Evolutionary conservation across 2,888 invertebrate species (phyloP), one percentile per base, ranked within the genome.

Genomic region (Rapana venosa): DNA sequence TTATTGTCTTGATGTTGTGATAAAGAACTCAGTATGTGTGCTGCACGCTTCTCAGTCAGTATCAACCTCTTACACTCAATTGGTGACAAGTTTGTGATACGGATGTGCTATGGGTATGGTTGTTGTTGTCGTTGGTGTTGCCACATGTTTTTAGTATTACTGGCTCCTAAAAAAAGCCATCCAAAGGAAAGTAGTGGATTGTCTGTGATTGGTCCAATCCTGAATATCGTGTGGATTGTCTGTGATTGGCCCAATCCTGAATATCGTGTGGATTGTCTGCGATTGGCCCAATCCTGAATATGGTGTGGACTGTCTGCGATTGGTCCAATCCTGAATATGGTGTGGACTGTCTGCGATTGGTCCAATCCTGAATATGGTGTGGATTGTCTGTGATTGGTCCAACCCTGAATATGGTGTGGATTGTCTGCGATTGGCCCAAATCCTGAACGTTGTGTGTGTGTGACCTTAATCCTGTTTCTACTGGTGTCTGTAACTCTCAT

Each of bases 1-100:
- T 32, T 32, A 17, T 79, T 79, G 32, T 79, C 77, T 32, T 74
- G 32, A 79, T 79, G 77, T 79, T 79, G 77, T 79, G 32, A 79
- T 79, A 32, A 32, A 32, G 13, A 15, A 79, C 77, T 32, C 1
- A 79, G 6, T 32, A 17, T 79, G 32, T 79, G 32, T 32, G 2
- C 32, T 79, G 77, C 77, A 79, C 26, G 32, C 32, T 79, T 79
- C 1, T 79, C 61, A 20, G 17, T 61, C 61, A 22, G 15, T 13
- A 20, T 15, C 22, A 61, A 61, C 22, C 61, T 61, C 22, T 61
- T 15, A 22, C 61, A 61, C 22, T 61, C 61, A 61, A 15, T 22
- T 61, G 61, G 15, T 61, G 61, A 61, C 13, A 15, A 8, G 15
- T 79, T 15, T 79, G 77, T 79, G 77, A 79, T 79, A 79, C 5